Base-by-base conservation (phyloP, 1,140 invertebrate genomes). In the Orius laevigatus region DNA sequence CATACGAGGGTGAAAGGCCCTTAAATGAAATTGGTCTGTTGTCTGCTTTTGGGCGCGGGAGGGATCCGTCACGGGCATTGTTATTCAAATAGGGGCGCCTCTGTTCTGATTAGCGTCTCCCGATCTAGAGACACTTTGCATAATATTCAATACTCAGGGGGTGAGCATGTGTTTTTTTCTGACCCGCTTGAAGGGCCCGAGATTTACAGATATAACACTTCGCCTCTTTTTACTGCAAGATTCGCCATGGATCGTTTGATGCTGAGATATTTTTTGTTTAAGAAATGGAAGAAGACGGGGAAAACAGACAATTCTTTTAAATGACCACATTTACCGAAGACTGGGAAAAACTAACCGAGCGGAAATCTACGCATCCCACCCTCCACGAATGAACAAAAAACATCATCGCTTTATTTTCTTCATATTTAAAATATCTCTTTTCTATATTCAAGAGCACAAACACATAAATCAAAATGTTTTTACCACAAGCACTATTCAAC, bases 31-130 rank as follows among this genome's bases (percentile, higher is more conserved):
- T 42, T 42, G 40, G 40, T 42, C 40, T 42, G 40, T 15, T 19
- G 14, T 14, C n/a, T 15, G 36, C 36, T 25, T 4, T 25, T 25
- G 25, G 25, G 25, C 25, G 36, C n/a, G 25, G 10, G 15, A 45
- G 43, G 43, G 43, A 45, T 45, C 43, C 19, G 18, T 45, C 43
- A 25, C 43, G 25, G 25, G 43, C 43, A 45, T 45, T 45, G 43
- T 45, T 25, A 45, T 45, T 45, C 25, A 45, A 45, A 45, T 45
- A 3, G 18, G 40, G 18, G 19, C 14, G 14, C 40, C 16, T 42
- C 40, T 42, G 11, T n/a, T 18, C 43, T 45, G 43, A 45, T 45
- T 45, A 45, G 43, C 43, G 40, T 42, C 18, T 12, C 12, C 12
- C 40, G 19, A 32, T 25, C n/a, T 31, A n/a, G 43, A 33, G 11